Conservation (phyloP, 1,140 invertebrate species). For the Diprion similis region DNA sequence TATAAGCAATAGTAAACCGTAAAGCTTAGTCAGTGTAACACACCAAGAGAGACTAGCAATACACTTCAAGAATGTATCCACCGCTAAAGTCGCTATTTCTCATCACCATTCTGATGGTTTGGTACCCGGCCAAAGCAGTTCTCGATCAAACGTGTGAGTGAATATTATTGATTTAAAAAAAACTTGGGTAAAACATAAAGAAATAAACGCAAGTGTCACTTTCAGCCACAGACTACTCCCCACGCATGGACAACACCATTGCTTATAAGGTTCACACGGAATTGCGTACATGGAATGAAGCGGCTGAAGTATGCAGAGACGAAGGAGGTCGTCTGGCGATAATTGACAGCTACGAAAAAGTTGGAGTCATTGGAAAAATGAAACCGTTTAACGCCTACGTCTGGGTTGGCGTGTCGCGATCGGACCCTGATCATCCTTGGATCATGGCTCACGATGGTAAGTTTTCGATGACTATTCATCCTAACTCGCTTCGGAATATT, state of each 20-base stretch:
- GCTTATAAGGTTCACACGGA: neutral
- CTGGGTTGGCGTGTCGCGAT: neutral
- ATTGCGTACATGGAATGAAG: neutral
- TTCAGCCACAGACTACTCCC: neutral
- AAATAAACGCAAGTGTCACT: too few species aligned
- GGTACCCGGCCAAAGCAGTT: neutral
- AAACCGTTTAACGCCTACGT: neutral
- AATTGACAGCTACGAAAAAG: neutral
- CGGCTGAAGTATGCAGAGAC: neutral
- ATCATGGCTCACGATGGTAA: neutral
- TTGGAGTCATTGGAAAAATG: neutral
- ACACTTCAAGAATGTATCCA: neutral
- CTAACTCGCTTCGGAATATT: too few species aligned
- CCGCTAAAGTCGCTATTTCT: neutral
- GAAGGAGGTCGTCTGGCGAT: neutral
- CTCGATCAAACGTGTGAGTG: neutral
- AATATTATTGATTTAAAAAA: too few species aligned
- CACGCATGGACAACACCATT: neutral
- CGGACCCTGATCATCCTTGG: neutral
- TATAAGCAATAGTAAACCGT: too few species aligned
- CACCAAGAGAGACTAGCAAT: too few species aligned
- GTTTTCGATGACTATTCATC: neutral
- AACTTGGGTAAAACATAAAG: too few species aligned
- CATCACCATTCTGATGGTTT: neutral
- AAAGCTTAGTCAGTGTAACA: too few species aligned